phyloP scores from a whole-genome alignment of 2,888 invertebrate species.

The Philereme transversata region DNA sequence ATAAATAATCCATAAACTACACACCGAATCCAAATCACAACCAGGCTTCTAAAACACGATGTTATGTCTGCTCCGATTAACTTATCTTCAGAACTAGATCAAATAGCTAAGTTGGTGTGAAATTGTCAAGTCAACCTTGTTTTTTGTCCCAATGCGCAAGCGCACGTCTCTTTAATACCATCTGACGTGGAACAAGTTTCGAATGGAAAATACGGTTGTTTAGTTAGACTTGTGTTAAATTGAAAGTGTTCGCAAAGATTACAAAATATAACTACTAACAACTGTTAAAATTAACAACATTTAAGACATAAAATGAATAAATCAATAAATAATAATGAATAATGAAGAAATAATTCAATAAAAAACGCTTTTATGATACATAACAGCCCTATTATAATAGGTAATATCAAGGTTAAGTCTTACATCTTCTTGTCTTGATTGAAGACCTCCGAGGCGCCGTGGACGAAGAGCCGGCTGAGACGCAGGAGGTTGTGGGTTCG shows the following conservation, averaged over 20 bases:
- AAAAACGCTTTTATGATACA: too few relatives aligned
- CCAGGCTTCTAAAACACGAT: constrained; percentile 7
- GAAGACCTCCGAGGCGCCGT: too few relatives aligned
- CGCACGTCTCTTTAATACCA: constrained; percentile 22
- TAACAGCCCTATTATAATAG: too few relatives aligned
- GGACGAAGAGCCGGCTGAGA: too few relatives aligned
- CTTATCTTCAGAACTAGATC: constrained; percentile 25
- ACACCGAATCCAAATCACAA: neutral
- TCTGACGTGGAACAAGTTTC: constrained; percentile 32
- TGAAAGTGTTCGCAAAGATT: constrained; percentile 19
- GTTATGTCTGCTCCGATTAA: constrained; percentile 22
- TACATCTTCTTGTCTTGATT: too few relatives aligned
- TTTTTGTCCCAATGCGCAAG: constrained; percentile 27
- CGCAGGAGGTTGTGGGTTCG: too few relatives aligned
- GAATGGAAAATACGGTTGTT: constrained; percentile 26
- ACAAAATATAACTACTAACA: too few relatives aligned
- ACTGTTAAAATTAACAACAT: too few relatives aligned
- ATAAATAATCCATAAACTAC: constrained; percentile 11
- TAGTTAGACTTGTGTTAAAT: constrained; percentile 29
- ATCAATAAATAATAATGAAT: too few relatives aligned
- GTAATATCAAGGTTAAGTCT: too few relatives aligned
- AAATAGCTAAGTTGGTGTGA: constrained; percentile 35
- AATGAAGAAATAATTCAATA: too few relatives aligned
- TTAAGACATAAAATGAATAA: too few relatives aligned
- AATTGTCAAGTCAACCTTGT: constrained; percentile 39